These are phyloP conservation scores for Melanocharis versteri DNA, from an alignment of 2,113 vertebrate genomes.

Conservation along the genomic window DNA sequence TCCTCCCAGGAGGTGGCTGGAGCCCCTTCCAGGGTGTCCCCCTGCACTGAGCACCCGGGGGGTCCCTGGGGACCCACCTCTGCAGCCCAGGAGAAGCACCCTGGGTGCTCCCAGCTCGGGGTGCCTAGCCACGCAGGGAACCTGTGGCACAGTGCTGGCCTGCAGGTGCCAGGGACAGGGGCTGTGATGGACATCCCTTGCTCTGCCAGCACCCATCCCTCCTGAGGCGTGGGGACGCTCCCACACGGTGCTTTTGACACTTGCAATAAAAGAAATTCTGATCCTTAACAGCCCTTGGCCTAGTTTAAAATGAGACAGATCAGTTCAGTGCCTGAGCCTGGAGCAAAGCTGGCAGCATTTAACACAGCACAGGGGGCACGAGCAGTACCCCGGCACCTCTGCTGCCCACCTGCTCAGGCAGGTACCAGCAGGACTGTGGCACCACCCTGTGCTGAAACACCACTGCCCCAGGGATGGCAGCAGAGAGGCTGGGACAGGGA, in stretches of 20 bases:
- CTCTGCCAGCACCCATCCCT: fast-evolving
- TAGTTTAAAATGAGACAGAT: slow-evolving; percentile 71
- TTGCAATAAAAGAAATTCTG: slow-evolving; percentile 68
- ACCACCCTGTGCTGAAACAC: neutral
- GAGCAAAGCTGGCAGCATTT: neutral
- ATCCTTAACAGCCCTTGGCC: slow-evolving; percentile 73
- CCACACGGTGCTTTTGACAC: fast-evolving
- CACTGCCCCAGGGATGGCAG: fast-evolving
- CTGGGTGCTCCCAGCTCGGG: neutral
- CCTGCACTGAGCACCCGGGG: neutral
- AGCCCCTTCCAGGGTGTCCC: neutral
- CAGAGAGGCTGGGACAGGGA: neutral
- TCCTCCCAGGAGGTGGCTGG: neutral
- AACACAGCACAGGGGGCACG: fast-evolving
- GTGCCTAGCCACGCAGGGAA: fast-evolving
- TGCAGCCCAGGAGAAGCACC: neutral
- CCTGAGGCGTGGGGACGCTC: fast-evolving
- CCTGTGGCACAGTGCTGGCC: fast-evolving
- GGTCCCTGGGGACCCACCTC: neutral
- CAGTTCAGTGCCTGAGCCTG: neutral
- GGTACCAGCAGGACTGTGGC: neutral
- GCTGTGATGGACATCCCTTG: neutral
- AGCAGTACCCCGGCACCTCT: neutral
- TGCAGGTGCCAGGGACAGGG: neutral
- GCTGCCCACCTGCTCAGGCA: fast-evolving